These are phyloP conservation scores for Gadopsis bispinosus DNA, from an alignment of 2,797 vertebrate species.

Conservation along the genomic window DNA sequence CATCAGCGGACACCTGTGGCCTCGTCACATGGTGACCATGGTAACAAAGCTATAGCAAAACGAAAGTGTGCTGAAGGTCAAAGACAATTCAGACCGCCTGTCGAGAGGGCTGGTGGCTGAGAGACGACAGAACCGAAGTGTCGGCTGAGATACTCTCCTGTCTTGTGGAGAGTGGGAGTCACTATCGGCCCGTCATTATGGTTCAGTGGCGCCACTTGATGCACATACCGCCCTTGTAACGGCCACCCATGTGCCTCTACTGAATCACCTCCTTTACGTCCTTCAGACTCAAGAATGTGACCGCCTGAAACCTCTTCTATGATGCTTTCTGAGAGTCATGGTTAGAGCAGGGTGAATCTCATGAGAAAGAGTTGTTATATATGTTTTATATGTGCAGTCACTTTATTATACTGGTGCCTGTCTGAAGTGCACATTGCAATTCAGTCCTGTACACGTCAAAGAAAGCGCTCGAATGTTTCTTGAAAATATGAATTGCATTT, in stretches of 20 bases:
- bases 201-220: constrained; percentile 58
- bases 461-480: neutral
- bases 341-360: neutral
- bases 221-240: constrained; percentile 45
- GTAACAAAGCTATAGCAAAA: constrained; percentile 61
- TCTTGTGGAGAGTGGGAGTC: constrained; percentile 65
- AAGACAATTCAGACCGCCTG: constrained; percentile 54
- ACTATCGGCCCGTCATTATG: constrained; percentile 54
- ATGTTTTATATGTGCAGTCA: neutral
- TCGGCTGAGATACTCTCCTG: constrained; percentile 43
- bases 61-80: constrained; percentile 64
- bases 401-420: neutral
- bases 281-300: constrained; percentile 43
- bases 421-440: neutral
- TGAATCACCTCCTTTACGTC: constrained; percentile 51
- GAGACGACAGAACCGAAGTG: constrained; percentile 49
- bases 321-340: neutral
- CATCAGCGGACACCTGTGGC: constrained; percentile 54
- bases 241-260: constrained; percentile 25
- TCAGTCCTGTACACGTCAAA: neutral
- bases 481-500: neutral
- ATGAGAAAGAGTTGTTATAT: neutral
- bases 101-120: constrained; percentile 38
- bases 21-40: constrained; percentile 48
- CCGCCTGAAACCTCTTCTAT: neutral